Conservation (phyloP, 2,113 vertebrate species). For the Oxygymnocypris stewartii region DNA sequence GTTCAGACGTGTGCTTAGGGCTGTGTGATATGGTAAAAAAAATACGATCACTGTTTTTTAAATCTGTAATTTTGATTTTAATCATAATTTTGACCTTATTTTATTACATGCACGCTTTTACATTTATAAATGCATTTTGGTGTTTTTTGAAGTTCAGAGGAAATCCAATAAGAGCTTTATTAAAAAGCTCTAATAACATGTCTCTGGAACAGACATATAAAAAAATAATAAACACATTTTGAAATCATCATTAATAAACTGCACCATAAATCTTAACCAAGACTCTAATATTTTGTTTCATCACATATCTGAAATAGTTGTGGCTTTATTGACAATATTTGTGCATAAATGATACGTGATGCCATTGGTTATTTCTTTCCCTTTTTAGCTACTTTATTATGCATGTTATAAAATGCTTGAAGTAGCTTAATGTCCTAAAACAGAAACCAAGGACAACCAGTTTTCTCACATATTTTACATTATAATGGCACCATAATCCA, state of each 20-base stretch:
- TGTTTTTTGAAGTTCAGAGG: background rate
- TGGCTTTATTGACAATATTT: background rate
- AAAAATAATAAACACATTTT: background rate
- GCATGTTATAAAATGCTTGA: too few species aligned
- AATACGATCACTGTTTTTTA: background rate
- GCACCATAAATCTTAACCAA: too few species aligned
- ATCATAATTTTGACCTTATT: background rate
- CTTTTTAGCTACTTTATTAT: background rate
- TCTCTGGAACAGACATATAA: background rate
- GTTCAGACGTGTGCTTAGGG: background rate
- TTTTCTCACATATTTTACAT: too few species aligned
- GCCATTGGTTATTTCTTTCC: background rate
- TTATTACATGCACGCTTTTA: background rate
- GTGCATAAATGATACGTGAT: background rate
- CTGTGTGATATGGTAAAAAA: background rate
- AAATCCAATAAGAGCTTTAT: background rate
- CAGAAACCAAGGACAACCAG: too few species aligned
- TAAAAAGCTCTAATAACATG: background rate
- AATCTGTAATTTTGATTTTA: background rate
- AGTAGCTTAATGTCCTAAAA: too few species aligned
- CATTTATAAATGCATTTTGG: background rate
- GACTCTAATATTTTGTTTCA: too few species aligned
- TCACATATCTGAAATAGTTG: background rate
- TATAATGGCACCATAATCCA: too few species aligned
- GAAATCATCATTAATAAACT: background rate